Conservation (phyloP, 2,888 invertebrate species). For the Hydraecia micacea region DNA sequence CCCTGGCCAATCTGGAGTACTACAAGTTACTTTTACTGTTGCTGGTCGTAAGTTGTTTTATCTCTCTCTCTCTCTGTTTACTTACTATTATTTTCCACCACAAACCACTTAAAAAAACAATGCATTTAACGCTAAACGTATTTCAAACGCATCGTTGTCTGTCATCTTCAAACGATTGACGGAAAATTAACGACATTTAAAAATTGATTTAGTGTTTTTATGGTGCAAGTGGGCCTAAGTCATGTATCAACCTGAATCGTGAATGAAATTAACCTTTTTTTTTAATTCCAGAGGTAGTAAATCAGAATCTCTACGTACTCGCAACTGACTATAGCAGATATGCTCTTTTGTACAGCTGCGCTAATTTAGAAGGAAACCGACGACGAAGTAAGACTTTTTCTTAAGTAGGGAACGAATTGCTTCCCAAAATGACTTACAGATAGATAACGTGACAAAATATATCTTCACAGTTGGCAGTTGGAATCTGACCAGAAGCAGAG, state of each 20-base stretch:
- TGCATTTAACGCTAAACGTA: neutral
- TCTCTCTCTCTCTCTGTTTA: neutral
- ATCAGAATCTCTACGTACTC: constrained; percentile 77
- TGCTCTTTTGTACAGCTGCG: constrained; percentile 82
- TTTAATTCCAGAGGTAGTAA: constrained; percentile 56
- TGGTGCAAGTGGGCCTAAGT: neutral
- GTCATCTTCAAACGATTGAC: neutral
- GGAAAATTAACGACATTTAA: neutral
- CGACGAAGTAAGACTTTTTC: constrained; percentile 75
- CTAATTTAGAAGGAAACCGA: constrained; percentile 72
- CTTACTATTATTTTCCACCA: neutral
- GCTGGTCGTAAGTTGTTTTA: constrained; percentile 81
- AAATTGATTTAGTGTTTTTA: neutral
- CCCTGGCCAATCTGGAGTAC: constrained; percentile 85
- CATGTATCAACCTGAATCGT: neutral
- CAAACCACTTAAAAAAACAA: neutral
- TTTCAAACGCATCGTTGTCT: neutral
- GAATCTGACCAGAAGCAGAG: constrained; percentile 75
- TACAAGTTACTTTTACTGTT: constrained; percentile 89
- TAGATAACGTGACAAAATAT: neutral
- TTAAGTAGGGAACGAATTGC: neutral
- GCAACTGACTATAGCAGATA: constrained; percentile 81
- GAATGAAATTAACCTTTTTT: neutral
- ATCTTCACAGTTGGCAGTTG: constrained; percentile 81
- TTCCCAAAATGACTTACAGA: neutral